phyloP scores from a whole-genome alignment of 2,888 invertebrate species.

The Saturnia japonica region DNA sequence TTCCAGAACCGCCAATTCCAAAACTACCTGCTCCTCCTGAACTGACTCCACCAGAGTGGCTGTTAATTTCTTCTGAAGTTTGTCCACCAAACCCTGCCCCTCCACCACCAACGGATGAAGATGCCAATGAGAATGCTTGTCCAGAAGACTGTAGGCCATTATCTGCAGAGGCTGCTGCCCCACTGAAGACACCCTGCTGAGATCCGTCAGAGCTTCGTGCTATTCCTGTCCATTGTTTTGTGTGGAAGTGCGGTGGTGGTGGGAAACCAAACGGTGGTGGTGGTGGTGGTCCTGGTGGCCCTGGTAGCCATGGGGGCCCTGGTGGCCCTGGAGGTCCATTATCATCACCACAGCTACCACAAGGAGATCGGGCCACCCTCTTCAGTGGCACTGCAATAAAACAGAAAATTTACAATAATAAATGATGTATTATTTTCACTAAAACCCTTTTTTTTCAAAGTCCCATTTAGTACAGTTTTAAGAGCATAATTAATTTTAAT shows the following conservation, averaged over 20 bases:
- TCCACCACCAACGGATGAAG: slow-evolving; percentile 30
- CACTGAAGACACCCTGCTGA: slow-evolving; percentile 39
- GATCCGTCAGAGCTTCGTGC: slow-evolving; percentile 32
- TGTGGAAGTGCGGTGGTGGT: slow-evolving; percentile 31
- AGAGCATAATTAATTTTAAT: no score
- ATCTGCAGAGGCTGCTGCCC: slow-evolving; percentile 39
- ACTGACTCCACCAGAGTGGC: slow-evolving; percentile 8
- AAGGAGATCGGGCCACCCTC: slow-evolving; percentile 30
- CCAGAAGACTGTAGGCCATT: slow-evolving; percentile 28
- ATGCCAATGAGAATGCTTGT: slow-evolving; percentile 40
- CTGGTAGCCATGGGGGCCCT: slow-evolving; percentile 8
- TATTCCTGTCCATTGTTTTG: slow-evolving; percentile 41
- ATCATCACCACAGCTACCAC: slow-evolving; percentile 25
- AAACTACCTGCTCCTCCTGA: slow-evolving; percentile 14
- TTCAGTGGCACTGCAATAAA: slow-evolving; percentile 25
- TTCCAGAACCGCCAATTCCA: slow-evolving; percentile 5
- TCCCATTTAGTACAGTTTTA: no score
- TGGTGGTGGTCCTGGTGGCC: slow-evolving; percentile 18
- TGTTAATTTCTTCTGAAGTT: slow-evolving; percentile 20
- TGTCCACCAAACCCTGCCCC: slow-evolving; percentile 21
- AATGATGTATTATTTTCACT: neutral
- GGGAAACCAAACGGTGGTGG: slow-evolving; percentile 21
- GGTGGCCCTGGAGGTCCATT: neutral
- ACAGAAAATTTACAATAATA: neutral
- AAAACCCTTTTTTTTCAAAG: neutral